phyloP scores from a whole-genome alignment of 2,113 vertebrate genomes.

The Kobus ellipsiprymnus region DNA sequence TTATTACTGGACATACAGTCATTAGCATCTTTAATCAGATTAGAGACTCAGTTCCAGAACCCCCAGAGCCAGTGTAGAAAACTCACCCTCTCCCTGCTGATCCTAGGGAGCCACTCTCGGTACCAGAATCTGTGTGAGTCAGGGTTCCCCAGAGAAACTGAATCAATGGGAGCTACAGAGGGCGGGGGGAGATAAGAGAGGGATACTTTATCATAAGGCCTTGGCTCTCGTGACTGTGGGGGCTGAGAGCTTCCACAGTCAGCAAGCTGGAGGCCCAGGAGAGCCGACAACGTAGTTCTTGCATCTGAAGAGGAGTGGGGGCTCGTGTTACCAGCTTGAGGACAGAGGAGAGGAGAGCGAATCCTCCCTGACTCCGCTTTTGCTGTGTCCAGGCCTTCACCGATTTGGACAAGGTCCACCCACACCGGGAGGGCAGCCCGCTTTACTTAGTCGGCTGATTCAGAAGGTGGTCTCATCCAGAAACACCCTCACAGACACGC shows the following conservation, averaged over 20 bases:
- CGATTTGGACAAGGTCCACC: not conserved
- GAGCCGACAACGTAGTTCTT: not conserved
- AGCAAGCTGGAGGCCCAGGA: not conserved
- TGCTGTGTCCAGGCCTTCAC: not conserved
- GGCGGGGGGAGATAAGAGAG: not conserved
- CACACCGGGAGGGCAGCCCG: not conserved
- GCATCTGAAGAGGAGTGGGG: not conserved
- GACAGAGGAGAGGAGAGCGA: not conserved
- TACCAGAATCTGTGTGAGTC: not conserved
- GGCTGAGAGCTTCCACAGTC: not conserved
- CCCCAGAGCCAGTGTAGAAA: not conserved
- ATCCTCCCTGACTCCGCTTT: not conserved
- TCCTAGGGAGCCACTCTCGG: not conserved
- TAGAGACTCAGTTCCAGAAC: not conserved
- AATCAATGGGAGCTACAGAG: not conserved
- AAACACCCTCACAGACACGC: not conserved
- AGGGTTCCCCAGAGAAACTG: not conserved
- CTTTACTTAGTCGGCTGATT: not conserved
- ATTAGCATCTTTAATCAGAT: not conserved
- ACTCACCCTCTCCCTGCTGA: not conserved
- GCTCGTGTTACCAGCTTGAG: not conserved
- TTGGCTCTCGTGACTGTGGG: not conserved
- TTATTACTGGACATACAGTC: not conserved
- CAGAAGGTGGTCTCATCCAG: not conserved
- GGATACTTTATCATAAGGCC: not conserved